phyloP scores from a whole-genome alignment of 2,888 invertebrate genomes.

The Leptopilina myrica region DNA sequence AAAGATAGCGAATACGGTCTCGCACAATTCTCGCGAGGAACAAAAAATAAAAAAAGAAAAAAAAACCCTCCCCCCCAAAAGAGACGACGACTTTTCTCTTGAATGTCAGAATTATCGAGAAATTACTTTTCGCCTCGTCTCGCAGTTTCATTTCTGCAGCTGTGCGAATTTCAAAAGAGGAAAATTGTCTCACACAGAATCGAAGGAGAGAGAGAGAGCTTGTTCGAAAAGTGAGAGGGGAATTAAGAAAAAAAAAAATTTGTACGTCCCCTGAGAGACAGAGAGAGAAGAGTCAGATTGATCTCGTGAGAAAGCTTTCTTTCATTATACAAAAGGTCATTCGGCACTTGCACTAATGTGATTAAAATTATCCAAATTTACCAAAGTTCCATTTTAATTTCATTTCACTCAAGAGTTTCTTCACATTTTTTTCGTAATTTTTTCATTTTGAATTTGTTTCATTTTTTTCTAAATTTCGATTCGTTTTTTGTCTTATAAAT shows the following conservation, averaged over 20 bases:
- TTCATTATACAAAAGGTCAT: constrained; percentile 14
- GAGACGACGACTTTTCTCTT: constrained; percentile 39
- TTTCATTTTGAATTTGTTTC: neutral
- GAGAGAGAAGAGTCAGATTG: constrained; percentile 17
- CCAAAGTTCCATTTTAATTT: constrained; percentile 1
- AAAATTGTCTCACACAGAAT: neutral
- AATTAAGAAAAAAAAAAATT: constrained; percentile 10
- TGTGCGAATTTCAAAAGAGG: constrained; percentile 13
- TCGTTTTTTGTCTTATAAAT: too few relatives aligned
- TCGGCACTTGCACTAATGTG: constrained; percentile 26
- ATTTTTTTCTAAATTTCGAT: neutral
- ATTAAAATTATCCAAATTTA: constrained; percentile 20
- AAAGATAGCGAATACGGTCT: constrained; percentile 45
- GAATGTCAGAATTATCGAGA: constrained; percentile 59
- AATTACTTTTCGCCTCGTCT: constrained; percentile 59
- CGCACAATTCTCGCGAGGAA: constrained; percentile 46
- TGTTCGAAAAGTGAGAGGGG: neutral
- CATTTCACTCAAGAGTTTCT: neutral
- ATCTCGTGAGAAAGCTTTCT: constrained; percentile 25
- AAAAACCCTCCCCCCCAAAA: too few relatives aligned
- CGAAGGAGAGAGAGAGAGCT: neutral
- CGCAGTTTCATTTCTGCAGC: constrained; percentile 34
- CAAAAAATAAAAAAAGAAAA: constrained; percentile 23
- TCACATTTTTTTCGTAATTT: too few relatives aligned
- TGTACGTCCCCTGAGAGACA: constrained; percentile 7